Percentiles rank a stretch among this genome's conserved stretches.
These are phyloP conservation scores for Pomatostomus ruficeps DNA, from an alignment of 2,113 vertebrate species.

Conservation along the genomic window DNA sequence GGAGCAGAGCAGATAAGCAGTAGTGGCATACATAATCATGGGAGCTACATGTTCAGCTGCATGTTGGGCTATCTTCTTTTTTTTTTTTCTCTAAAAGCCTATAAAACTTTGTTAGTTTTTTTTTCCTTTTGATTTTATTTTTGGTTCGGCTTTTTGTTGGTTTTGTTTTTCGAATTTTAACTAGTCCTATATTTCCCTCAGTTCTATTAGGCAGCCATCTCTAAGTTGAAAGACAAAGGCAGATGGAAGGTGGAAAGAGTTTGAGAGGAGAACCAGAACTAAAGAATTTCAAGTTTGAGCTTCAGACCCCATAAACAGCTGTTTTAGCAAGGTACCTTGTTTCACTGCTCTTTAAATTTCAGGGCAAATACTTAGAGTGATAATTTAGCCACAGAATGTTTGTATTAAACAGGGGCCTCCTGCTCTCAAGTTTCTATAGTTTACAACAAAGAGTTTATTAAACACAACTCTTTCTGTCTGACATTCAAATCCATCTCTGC, in stretches of 20 bases:
- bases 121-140: neutral
- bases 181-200: neutral
- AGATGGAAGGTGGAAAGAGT: neutral
- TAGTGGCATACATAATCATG: neutral
- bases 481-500: slow-evolving; percentile 68
- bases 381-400: slow-evolving; percentile 29
- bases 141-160: neutral
- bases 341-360: neutral
- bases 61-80: neutral
- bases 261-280: neutral
- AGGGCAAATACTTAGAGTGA: neutral
- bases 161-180: neutral
- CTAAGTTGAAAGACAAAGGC: neutral
- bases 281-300: neutral
- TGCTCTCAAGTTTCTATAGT: slow-evolving; percentile 42
- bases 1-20: neutral
- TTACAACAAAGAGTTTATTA: slow-evolving; percentile 66
- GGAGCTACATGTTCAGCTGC: neutral
- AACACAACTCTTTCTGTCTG: slow-evolving; percentile 59
- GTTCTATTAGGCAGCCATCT: neutral
- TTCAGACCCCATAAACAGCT: neutral
- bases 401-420: slow-evolving; percentile 26
- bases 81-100: neutral
- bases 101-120: neutral
- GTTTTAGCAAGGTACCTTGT: neutral